These are phyloP conservation scores for Gymnoscopelus braueri DNA, from an alignment of 2,797 vertebrate species.

Conservation along the genomic window DNA sequence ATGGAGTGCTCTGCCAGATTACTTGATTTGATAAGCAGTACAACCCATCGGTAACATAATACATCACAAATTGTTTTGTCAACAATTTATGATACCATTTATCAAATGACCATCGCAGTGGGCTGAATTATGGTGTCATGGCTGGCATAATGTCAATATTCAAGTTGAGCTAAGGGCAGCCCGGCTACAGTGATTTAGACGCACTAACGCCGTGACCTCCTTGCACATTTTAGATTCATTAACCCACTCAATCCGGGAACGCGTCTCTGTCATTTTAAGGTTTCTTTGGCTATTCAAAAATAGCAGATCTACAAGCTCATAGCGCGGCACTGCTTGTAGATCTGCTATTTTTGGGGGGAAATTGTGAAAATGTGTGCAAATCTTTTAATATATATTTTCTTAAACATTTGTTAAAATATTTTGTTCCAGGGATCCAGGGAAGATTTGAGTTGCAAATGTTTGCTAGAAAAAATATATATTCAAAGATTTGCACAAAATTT, in stretches of 20 bases:
- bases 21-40: constrained; percentile 88
- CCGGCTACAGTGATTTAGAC: constrained; percentile 82
- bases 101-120: constrained; percentile 86
- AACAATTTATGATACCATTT: constrained; percentile 88
- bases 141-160: constrained; percentile 88
- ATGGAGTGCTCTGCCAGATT: constrained; percentile 83
- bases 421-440: no score
- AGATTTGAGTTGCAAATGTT: no score
- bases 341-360: no score
- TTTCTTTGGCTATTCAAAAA: no score
- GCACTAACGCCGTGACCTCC: constrained; percentile 73
- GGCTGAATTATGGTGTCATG: constrained; percentile 86
- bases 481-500: no score
- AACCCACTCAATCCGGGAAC: constrained; percentile 21
- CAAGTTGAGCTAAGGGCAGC: constrained; percentile 81
- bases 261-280: no score
- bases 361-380: no score
- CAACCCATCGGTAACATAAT: constrained; percentile 86
- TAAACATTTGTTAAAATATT: no score
- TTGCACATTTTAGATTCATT: constrained; percentile 81
- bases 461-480: no score
- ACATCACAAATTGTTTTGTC: constrained; percentile 90
- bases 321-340: no score
- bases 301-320: no score
- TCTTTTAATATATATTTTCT: no score